Base-by-base conservation (phyloP, 1,140 invertebrate species). In the Pararge aegeria region DNA sequence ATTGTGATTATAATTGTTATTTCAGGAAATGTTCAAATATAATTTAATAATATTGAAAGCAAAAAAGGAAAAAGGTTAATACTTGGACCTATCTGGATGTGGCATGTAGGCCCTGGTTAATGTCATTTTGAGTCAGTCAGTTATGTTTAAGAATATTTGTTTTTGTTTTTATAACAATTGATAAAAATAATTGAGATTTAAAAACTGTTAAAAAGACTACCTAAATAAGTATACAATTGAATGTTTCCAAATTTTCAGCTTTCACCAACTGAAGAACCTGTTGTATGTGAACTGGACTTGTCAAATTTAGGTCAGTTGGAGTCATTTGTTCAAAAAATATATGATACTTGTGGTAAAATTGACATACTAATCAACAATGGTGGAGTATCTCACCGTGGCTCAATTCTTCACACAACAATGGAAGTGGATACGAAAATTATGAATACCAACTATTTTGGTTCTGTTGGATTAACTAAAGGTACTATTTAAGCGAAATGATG, bases 311-410 rank as follows among this genome's bases (percentile, higher is more conserved):
- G 94, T 49, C 83, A 89, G 20, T 82, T 98, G 34, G 90, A 92
- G 20, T 64, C 74, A 20, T 93, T 94, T 85, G 92, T 95, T 0
- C 75, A 91, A 55, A 93, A 94, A 70, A 93, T 95, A 21, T 66
- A 96, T 66, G 86, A 90, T 13, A 90, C 93, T 34, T 94, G 95
- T 90, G 95, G 94, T 6, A 87, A 92, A 57, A 93, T 98, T 60
- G 97, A 99, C 90, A 95, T 98, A 75, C 84, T 99, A 2, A 93
- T 99, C 15, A 98, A 98, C 80, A 98, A 98, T 93, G 97, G 95
- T 48, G 98, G 98, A 0, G 92, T 98, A 49, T 96, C 95, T 44
- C 94, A 95, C 66, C 90, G 98, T 75, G 97, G 97, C 5, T 91
- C 93, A 68, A 94, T 96, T 52, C 61, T 93, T 15, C 90, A 94